A percentile compares a stretch with the other conserved stretches of the same genome.
Evolutionary conservation across 37 sponge, comb jelly and placozoan genomes (phyloP).

Genomic region (Agelas oroides): DNA sequence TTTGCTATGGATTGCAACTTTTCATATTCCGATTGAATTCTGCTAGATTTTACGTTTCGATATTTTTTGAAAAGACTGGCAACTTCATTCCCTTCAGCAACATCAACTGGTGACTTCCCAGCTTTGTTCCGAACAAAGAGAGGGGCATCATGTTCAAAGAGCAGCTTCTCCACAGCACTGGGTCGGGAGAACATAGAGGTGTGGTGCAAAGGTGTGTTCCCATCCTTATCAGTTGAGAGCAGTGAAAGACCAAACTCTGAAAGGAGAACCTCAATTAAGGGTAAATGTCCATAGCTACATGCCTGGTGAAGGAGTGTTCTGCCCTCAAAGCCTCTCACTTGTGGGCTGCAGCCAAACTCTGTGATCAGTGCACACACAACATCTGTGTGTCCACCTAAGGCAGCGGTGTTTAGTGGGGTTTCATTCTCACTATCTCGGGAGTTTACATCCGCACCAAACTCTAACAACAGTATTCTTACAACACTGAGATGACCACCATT

Average conservation of each 20-base stretch:
- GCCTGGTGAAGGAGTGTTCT: constrained; percentile 29
- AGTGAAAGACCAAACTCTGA: no score
- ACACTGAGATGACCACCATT: constrained; percentile 13
- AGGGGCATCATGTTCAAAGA: constrained; percentile 17
- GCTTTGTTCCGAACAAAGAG: constrained; percentile 5
- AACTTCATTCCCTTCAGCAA: background rate
- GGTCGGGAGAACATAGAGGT: background rate
- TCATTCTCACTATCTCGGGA: background rate
- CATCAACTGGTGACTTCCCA: constrained; percentile 20
- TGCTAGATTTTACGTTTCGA: background rate
- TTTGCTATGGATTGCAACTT: background rate
- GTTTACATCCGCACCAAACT: background rate
- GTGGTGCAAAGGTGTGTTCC: constrained; percentile 7
- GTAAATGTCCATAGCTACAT: background rate
- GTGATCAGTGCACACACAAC: constrained; percentile 16
- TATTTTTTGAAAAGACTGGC: background rate
- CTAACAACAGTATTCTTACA: constrained; percentile 7
- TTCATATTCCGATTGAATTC: background rate
- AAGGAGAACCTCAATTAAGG: background rate
- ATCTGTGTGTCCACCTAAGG: constrained; percentile 4
- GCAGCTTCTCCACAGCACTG: background rate
- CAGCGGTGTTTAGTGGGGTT: background rate
- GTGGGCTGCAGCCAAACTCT: constrained; percentile 18
- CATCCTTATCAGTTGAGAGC: constrained; percentile 18
- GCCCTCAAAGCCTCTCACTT: background rate